Evolutionary conservation across 2,888 invertebrate species (phyloP).

Genomic region (Microctonus hyperodae): DNA sequence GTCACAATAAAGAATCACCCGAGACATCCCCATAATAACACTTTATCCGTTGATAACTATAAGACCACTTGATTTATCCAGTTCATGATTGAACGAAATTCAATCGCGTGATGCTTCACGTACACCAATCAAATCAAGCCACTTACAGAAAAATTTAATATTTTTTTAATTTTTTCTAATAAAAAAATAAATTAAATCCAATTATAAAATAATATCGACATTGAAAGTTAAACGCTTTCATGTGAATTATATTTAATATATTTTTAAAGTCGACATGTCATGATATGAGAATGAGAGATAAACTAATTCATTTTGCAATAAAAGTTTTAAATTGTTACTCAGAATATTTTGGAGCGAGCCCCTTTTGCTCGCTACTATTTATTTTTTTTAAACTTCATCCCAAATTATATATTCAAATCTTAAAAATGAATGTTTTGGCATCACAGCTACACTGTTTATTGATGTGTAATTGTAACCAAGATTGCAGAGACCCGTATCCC

Average conservation of each 20-base stretch:
- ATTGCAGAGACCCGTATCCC: conserved; percentile 30
- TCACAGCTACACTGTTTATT: conserved; percentile 1
- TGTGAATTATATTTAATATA: no score
- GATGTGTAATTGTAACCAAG: neutral
- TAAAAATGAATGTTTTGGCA: no score
- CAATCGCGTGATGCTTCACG: conserved; percentile 15
- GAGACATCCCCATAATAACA: conserved; percentile 8
- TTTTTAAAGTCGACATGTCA: no score
- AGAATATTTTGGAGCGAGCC: no score
- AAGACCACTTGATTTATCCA: conserved; percentile 13
- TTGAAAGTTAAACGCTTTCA: no score
- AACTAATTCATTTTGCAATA: no score
- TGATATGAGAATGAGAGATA: no score
- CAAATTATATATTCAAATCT: no score
- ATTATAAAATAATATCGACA: no score
- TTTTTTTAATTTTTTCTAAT: neutral
- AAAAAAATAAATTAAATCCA: neutral
- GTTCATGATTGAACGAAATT: conserved; percentile 11
- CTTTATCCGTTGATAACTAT: conserved; percentile 17
- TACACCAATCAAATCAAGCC: conserved; percentile 9
- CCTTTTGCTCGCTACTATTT: no score
- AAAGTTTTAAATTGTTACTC: no score
- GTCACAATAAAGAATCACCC: conserved; percentile 23
- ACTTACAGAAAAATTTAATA: neutral
- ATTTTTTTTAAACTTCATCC: no score